A percentile compares a stretch with the other conserved stretches of the same genome.
Conservation (phyloP, 2,113 vertebrate species). For the Tretioscincus oriximinensis region DNA sequence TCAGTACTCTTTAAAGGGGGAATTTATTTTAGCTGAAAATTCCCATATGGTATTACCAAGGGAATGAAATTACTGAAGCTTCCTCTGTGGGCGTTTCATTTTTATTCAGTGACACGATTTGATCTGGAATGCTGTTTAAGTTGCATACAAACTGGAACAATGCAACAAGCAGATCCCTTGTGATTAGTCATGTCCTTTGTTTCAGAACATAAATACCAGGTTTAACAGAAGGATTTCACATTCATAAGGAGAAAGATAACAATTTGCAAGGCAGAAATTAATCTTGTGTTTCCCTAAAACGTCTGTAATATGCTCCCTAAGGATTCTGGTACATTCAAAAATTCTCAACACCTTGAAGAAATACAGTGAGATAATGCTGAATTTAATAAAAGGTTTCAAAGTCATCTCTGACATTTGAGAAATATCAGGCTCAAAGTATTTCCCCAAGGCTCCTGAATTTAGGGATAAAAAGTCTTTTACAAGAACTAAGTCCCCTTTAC, state of each 20-base stretch:
- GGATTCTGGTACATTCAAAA: neutral
- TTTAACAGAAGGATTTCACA: constrained; percentile 5
- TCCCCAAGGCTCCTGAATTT: neutral
- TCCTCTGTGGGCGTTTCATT: constrained; percentile 9
- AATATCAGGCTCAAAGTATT: neutral
- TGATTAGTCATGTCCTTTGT: neutral
- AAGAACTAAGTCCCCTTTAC: neutral
- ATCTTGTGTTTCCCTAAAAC: neutral
- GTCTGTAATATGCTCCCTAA: neutral
- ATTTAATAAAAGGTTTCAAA: neutral
- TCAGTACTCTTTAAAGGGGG: neutral
- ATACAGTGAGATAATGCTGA: neutral
- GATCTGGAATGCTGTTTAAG: constrained; percentile 17
- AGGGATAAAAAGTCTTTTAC: neutral
- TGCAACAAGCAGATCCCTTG: neutral
- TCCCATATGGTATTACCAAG: neutral
- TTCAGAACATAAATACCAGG: constrained; percentile 17
- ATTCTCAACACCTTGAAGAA: neutral
- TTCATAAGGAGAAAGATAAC: neutral
- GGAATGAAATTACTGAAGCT: neutral
- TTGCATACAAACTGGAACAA: neutral
- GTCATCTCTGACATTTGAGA: neutral
- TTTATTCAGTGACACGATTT: neutral
- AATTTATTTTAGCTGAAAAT: constrained; percentile 5
- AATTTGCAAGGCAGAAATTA: constrained; percentile 6